Evolutionary conservation across 1,140 invertebrate genomes (phyloP), one percentile per base, ranked within the genome.

Genomic region (Popillia japonica): DNA sequence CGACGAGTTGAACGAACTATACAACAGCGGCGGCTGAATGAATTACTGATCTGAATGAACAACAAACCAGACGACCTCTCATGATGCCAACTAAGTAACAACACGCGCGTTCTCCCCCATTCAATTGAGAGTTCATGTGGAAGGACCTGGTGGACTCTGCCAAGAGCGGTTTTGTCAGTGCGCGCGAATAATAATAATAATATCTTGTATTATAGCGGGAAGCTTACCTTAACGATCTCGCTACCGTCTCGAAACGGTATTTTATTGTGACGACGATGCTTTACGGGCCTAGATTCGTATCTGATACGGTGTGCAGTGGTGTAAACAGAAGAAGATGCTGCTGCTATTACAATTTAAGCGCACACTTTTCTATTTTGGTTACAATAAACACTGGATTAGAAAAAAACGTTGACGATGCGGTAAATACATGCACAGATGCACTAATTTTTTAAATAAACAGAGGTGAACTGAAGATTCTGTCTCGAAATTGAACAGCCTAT

Each of bases 1-100:
- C 44, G 44, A 48, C 20, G 61, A 44, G 77, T 44, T 78, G 77
- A 77, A 77, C 76, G 76, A 77, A 77, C 76, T 77, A 55, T 68
- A 27, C 44, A 48, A 48, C 44, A 17, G 75, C 40, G 77, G 22
- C 76, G 61, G 44, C 72, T 78, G 68, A 78, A 78, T 78, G 77
- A 78, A 74, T 78, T 78, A 72, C 41, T 27, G 44, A 78, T 78
- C 68, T 78, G 77, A 78, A 78, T 78, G 77, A 78, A 78, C 77
- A 74, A 77, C 64, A 77, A 41, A 23, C 59, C 59, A 77, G 59
- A 72, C 59, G 64, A 77, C 76, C 59, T 76, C 44, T 27, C 20
- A 23, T 40, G 64, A 72, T 72, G 59, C 61, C 41, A 77, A 22
- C 27, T 34, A 34, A 40, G 42, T 22, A 72, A 64, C 48, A 34